A percentile compares a stretch with the other conserved stretches of the same genome.
Conservation (phyloP, 2,113 vertebrate species). For the Sciurus niger region DNA sequence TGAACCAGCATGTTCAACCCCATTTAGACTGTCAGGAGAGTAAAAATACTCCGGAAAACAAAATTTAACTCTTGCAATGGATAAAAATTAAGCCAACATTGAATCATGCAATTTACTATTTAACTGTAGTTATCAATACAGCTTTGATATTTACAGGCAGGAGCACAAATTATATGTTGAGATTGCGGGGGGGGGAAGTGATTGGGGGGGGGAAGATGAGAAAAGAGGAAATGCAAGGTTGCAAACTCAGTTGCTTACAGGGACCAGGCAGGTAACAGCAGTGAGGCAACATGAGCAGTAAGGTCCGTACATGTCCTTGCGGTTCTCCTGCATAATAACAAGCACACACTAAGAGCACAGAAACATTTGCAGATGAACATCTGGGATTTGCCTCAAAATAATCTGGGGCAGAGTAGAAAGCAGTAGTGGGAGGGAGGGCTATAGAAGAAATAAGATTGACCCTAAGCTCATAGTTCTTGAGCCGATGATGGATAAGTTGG, state of each 20-base stretch:
- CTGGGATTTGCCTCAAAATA: neutral
- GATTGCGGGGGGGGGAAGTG: neutral
- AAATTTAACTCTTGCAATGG: slow-evolving; percentile 75
- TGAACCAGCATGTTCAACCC: slow-evolving; percentile 72
- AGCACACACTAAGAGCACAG: neutral
- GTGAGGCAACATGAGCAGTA: neutral
- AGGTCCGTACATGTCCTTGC: no score
- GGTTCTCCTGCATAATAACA: neutral
- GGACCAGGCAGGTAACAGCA: neutral
- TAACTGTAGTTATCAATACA: slow-evolving; percentile 54
- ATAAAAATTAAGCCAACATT: slow-evolving; percentile 78
- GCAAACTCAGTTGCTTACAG: neutral
- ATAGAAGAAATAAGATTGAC: neutral
- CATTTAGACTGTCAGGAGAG: slow-evolving; percentile 77
- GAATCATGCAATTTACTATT: slow-evolving; percentile 63
- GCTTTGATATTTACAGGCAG: slow-evolving; percentile 64
- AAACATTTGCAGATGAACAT: neutral
- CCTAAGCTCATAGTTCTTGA: neutral
- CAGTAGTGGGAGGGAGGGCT: no score
- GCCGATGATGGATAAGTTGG: neutral
- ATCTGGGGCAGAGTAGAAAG: neutral
- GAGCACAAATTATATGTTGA: slow-evolving; percentile 72
- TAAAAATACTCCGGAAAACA: slow-evolving; percentile 81
- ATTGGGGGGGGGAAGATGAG: neutral
- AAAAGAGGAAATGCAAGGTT: neutral